Percentiles rank a stretch among this genome's conserved stretches.
phyloP scores from a whole-genome alignment of 2,113 vertebrate genomes.

The Fregata magnificens region DNA sequence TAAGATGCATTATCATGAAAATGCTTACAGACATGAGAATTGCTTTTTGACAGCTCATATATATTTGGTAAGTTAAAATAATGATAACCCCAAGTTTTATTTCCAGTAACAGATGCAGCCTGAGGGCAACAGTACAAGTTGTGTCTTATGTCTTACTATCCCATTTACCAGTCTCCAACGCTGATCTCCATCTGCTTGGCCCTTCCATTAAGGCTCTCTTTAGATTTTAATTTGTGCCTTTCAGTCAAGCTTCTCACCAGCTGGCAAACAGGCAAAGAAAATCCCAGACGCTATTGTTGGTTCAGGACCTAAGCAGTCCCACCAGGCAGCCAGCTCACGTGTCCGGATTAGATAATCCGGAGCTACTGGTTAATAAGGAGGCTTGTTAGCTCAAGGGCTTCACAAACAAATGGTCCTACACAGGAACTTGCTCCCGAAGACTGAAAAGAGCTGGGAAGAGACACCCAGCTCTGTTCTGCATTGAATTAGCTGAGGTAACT shows the following conservation, averaged over 20 bases:
- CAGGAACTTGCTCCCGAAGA: fast-evolving
- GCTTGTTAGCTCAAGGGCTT: neutral
- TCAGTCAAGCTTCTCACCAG: neutral
- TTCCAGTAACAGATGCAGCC: slow-evolving; percentile 18
- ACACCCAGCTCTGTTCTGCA: neutral
- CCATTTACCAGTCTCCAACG: neutral
- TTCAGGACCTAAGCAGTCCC: neutral
- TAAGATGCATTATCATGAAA: neutral
- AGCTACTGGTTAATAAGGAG: neutral
- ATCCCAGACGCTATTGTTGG: neutral
- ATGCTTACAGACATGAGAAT: neutral
- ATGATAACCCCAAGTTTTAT: neutral
- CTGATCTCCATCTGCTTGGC: slow-evolving; percentile 6
- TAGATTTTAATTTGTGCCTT: neutral
- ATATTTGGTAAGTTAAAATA: neutral
- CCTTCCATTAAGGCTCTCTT: neutral
- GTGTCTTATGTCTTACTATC: neutral
- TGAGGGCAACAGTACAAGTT: neutral
- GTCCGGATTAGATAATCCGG: neutral
- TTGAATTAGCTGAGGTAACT: neutral
- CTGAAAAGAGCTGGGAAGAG: neutral
- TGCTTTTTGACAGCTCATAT: neutral
- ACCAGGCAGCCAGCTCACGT: neutral
- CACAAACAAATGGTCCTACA: neutral
- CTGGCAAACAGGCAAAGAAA: neutral